Evolutionary conservation across 2,113 vertebrate species (phyloP).

Genomic region (Gallinago paraguaiae): DNA sequence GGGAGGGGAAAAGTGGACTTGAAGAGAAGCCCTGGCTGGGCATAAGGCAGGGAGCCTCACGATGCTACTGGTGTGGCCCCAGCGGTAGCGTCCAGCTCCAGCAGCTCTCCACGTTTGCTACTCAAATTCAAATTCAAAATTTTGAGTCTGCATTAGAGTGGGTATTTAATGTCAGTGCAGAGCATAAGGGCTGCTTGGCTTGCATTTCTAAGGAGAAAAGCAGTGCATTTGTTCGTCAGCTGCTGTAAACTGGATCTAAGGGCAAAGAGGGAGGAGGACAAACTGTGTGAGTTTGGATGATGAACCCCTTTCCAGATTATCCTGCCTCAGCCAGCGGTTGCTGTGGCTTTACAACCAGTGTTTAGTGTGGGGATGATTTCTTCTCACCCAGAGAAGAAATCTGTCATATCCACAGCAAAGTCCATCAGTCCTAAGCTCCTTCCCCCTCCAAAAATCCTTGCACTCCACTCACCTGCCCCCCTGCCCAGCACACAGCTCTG

Average conservation of each 20-base stretch:
- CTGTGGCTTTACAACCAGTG: neutral
- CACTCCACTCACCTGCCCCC: neutral
- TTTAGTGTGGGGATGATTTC: neutral
- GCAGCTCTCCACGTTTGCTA: rapidly evolving
- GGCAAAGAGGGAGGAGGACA: neutral
- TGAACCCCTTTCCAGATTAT: neutral
- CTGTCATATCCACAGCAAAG: neutral
- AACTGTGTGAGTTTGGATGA: neutral
- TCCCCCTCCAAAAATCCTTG: neutral
- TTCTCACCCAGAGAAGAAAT: neutral
- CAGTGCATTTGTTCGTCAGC: neutral
- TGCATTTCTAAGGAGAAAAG: neutral
- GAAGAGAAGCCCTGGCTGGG: rapidly evolving
- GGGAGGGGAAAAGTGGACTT: neutral
- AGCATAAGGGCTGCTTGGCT: neutral
- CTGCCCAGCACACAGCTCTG: rapidly evolving
- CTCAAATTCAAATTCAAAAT: too few species aligned
- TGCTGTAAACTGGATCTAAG: neutral
- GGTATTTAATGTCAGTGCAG: neutral
- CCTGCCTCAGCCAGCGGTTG: neutral
- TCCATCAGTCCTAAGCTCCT: neutral
- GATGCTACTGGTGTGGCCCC: neutral
- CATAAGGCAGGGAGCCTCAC: rapidly evolving
- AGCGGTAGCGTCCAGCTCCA: rapidly evolving
- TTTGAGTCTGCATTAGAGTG: neutral